Percentiles rank a stretch among this genome's conserved stretches.
These are phyloP conservation scores for Acropternis orthonyx DNA, from an alignment of 2,797 vertebrate species.

Conservation along the genomic window DNA sequence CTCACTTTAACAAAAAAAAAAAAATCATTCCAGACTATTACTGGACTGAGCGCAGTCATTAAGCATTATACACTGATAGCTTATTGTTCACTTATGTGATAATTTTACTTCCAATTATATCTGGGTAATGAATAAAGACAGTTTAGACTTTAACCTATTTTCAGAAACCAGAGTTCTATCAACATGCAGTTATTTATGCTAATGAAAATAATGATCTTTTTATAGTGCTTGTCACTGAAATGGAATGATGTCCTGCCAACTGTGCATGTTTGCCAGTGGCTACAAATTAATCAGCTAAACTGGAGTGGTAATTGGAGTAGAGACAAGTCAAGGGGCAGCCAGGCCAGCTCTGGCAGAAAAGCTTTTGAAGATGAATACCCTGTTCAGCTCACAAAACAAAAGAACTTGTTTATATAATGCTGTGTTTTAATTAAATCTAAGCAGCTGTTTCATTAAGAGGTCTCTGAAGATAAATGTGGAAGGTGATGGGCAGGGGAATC, in stretches of 20 bases:
- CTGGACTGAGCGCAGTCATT: conserved; percentile 25
- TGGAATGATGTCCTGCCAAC: conserved; percentile 70
- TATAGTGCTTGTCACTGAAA: conserved; percentile 70
- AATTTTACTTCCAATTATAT: conserved; percentile 68
- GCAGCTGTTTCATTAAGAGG: conserved; percentile 62
- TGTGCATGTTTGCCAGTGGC: conserved; percentile 70
- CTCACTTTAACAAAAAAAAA: conserved; percentile 9
- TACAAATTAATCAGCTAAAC: conserved; percentile 75
- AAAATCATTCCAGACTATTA: background rate
- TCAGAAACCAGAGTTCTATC: conserved; percentile 67
- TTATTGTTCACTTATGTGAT: conserved; percentile 55
- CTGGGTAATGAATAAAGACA: conserved; percentile 69
- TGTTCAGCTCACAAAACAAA: conserved; percentile 37
- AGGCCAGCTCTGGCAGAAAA: conserved; percentile 49
- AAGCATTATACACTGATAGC: conserved; percentile 4
- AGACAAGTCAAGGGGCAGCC: conserved; percentile 64
- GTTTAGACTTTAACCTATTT: conserved; percentile 68
- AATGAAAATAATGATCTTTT: conserved; percentile 76
- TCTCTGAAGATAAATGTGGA: conserved; percentile 39
- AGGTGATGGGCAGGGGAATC: conserved; percentile 49
- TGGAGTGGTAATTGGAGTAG: conserved; percentile 68
- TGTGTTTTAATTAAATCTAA: conserved; percentile 63
- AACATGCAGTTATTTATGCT: conserved; percentile 74
- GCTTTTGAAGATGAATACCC: conserved; percentile 56
- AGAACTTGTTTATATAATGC: conserved; percentile 60